A percentile compares a stretch with the other conserved stretches of the same genome.
phyloP scores from a whole-genome alignment of 2,888 invertebrate species.

The Deilephila elpenor region DNA sequence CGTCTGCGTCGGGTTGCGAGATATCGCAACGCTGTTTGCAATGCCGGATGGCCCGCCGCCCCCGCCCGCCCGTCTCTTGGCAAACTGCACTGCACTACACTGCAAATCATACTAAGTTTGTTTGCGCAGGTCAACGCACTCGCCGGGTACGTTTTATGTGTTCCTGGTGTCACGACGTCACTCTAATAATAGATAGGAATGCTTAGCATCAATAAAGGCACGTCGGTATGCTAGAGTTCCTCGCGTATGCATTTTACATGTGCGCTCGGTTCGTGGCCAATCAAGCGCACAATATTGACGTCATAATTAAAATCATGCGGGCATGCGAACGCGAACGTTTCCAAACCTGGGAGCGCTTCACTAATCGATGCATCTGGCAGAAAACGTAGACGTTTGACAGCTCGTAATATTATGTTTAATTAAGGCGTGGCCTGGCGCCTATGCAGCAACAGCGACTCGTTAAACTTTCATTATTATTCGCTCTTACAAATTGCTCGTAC shows the following conservation, averaged over 20 bases:
- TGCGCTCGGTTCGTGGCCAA: slow-evolving; percentile 52
- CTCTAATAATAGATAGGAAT: slow-evolving; percentile 83
- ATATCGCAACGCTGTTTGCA: slow-evolving; percentile 68
- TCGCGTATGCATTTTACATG: slow-evolving; percentile 62
- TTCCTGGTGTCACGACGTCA: slow-evolving; percentile 82
- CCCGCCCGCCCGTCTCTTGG: slow-evolving; percentile 76
- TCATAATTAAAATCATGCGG: slow-evolving; percentile 54
- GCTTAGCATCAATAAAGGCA: slow-evolving; percentile 73
- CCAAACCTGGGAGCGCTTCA: slow-evolving; percentile 59
- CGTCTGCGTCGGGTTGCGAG: slow-evolving; percentile 64
- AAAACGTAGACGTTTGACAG: slow-evolving; percentile 60
- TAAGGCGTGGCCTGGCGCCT: slow-evolving; percentile 62
- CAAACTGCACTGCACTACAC: slow-evolving; percentile 78
- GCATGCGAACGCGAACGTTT: slow-evolving; percentile 52
- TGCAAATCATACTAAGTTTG: slow-evolving; percentile 81
- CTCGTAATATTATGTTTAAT: slow-evolving; percentile 76
- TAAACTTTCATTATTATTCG: slow-evolving; percentile 82
- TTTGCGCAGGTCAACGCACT: slow-evolving; percentile 82
- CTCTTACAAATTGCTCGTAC: slow-evolving; percentile 81
- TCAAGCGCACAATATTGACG: slow-evolving; percentile 55
- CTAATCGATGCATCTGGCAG: slow-evolving; percentile 53
- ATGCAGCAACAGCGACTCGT: slow-evolving; percentile 72
- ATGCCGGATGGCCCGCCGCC: slow-evolving; percentile 69
- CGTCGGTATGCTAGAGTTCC: slow-evolving; percentile 68
- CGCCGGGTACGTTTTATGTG: slow-evolving; percentile 76